These are phyloP conservation scores for Lamellibrachia satsuma DNA, from an alignment of 2,888 invertebrate genomes.

Conservation along the genomic window DNA sequence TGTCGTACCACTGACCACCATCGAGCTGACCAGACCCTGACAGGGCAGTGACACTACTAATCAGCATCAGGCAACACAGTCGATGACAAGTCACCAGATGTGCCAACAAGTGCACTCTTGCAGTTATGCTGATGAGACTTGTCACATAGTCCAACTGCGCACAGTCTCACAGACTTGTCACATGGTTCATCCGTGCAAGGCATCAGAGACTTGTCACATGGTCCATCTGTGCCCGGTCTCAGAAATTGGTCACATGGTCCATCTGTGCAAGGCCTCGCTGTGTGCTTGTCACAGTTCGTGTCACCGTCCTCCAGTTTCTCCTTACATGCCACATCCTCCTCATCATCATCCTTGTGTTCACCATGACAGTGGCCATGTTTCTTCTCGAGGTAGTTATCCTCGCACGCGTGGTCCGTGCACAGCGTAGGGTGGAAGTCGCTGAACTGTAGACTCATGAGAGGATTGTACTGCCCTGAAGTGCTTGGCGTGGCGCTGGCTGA, in stretches of 20 bases:
- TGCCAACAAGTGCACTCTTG: background rate
- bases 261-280: background rate
- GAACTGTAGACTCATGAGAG: background rate
- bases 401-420: slow-evolving; percentile 25
- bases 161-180: background rate
- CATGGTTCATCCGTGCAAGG: background rate
- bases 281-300: background rate
- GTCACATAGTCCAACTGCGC: background rate
- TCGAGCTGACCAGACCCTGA: background rate
- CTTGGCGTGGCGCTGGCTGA: background rate
- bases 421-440: slow-evolving; percentile 21
- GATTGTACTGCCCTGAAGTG: background rate
- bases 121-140: background rate
- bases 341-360: background rate
- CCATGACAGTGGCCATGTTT: background rate
- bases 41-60: background rate
- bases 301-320: background rate
- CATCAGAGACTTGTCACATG: background rate
- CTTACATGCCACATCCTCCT: background rate
- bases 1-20: background rate
- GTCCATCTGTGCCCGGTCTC: background rate
- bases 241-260: background rate
- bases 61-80: background rate
- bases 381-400: slow-evolving; percentile 22
- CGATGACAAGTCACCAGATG: background rate